Percentiles rank a stretch among this genome's conserved stretches.
phyloP scores from a whole-genome alignment of 2,888 invertebrate genomes.

The Tachina lurida region DNA sequence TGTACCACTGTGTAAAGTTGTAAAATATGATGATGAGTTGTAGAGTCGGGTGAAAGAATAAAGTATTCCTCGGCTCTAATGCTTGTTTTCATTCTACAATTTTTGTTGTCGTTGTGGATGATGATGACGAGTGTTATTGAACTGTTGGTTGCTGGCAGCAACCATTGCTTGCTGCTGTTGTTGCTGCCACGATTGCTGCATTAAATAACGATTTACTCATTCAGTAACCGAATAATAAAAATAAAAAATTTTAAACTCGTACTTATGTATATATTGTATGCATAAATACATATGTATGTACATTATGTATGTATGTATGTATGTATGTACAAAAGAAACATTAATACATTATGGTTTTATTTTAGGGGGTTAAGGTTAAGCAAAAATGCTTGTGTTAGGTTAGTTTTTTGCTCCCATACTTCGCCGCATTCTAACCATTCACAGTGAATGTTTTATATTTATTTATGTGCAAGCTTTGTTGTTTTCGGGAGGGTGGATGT shows the following conservation, averaged over 20 bases:
- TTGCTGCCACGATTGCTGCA: slow-evolving; percentile 51
- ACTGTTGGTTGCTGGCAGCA: slow-evolving; percentile 63
- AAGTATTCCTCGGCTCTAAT: slow-evolving; percentile 28
- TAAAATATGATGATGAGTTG: slow-evolving; percentile 42
- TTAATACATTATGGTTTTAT: slow-evolving; percentile 52
- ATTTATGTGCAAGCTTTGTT: slow-evolving; percentile 1
- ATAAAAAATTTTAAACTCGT: slow-evolving; percentile 2
- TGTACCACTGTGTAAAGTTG: slow-evolving; percentile 51
- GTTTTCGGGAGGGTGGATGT: slow-evolving; percentile 26
- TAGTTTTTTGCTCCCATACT: slow-evolving; percentile 65
- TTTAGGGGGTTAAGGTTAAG: slow-evolving; percentile 71
- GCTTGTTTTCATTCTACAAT: slow-evolving; percentile 21
- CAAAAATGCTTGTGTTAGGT: slow-evolving; percentile 70
- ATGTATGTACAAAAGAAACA: not conserved
- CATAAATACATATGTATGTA: not conserved
- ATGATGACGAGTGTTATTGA: slow-evolving; percentile 68
- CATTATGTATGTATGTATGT: not conserved
- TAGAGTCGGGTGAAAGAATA: slow-evolving; percentile 31
- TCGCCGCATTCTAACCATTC: slow-evolving; percentile 39
- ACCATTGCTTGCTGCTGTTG: slow-evolving; percentile 37
- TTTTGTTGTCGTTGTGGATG: slow-evolving; percentile 10
- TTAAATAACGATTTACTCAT: slow-evolving; percentile 54
- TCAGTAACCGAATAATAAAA: slow-evolving; percentile 15
- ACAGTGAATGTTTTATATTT: slow-evolving; percentile 44
- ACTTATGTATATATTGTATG: not conserved